phyloP scores from a whole-genome alignment of 2,888 invertebrate genomes.

The Scaptomyza cyrtandrae region DNA sequence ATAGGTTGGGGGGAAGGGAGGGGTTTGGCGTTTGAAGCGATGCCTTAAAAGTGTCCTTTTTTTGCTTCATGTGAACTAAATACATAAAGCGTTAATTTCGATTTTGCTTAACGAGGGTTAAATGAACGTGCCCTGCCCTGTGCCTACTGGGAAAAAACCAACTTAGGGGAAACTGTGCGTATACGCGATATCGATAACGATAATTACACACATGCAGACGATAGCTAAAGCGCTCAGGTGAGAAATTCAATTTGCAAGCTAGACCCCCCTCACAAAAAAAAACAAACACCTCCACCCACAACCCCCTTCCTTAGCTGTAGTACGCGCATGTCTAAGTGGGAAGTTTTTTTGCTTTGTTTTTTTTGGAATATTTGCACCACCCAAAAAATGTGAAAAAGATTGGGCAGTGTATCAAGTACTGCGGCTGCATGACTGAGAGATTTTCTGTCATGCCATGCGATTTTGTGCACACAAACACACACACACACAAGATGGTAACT shows the following conservation, averaged over 20 bases:
- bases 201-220: slow-evolving; percentile 70
- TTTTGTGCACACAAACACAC: slow-evolving; percentile 41
- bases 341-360: not conserved
- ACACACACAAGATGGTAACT: slow-evolving; percentile 21
- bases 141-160: slow-evolving; percentile 19
- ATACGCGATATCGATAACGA: slow-evolving; percentile 74
- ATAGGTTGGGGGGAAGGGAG: slow-evolving; percentile 12
- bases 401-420: slow-evolving; percentile 56
- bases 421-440: slow-evolving; percentile 74
- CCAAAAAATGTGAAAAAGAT: slow-evolving; percentile 2
- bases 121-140: slow-evolving; percentile 42
- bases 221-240: slow-evolving; percentile 64
- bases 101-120: slow-evolving; percentile 76
- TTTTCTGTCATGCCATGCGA: slow-evolving; percentile 62
- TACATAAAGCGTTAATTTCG: slow-evolving; percentile 74
- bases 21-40: slow-evolving; percentile 33
- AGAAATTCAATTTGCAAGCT: slow-evolving; percentile 70
- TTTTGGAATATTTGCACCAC: slow-evolving; percentile 4
- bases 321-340: slow-evolving; percentile 17
- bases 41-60: slow-evolving; percentile 78
- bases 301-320: not conserved
- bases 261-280: not conserved
- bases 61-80: slow-evolving; percentile 60
- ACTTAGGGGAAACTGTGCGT: slow-evolving; percentile 62
- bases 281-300: not conserved